Evolutionary conservation across 2,797 vertebrate species (phyloP).

Genomic region (Mus spretus): DNA sequence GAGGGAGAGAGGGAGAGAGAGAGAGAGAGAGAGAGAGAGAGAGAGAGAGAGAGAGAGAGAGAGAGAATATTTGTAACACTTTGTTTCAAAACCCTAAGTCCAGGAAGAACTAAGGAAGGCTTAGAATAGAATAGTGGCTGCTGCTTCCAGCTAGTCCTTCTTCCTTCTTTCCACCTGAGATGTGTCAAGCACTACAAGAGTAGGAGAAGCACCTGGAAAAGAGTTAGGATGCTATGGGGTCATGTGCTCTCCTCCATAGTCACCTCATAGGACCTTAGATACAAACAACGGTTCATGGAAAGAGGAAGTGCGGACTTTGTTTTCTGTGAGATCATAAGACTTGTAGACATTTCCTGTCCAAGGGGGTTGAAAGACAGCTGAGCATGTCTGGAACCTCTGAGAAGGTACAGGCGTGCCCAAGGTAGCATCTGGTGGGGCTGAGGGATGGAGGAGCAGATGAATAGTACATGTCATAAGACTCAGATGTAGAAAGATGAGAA

Average conservation of each 20-base stretch:
- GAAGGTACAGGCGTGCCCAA: neutral
- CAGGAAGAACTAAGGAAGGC: constrained; percentile 32
- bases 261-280: neutral
- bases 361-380: neutral
- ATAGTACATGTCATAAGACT: neutral
- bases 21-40: no score
- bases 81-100: neutral
- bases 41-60: neutral
- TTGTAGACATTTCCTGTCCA: constrained; percentile 15
- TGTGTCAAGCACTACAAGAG: constrained; percentile 1
- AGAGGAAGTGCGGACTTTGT: neutral
- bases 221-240: neutral
- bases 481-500: neutral
- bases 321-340: neutral
- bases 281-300: neutral
- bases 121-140: constrained; percentile 27
- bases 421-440: neutral
- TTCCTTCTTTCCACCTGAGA: neutral
- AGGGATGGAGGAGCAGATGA: neutral
- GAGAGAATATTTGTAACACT: neutral
- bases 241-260: neutral
- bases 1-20: neutral
- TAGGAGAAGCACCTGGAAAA: neutral
- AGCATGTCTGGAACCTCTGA: neutral
- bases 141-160: constrained; percentile 8